These are phyloP conservation scores for Oligia strigilis DNA, from an alignment of 2,888 invertebrate genomes.

Conservation along the genomic window DNA sequence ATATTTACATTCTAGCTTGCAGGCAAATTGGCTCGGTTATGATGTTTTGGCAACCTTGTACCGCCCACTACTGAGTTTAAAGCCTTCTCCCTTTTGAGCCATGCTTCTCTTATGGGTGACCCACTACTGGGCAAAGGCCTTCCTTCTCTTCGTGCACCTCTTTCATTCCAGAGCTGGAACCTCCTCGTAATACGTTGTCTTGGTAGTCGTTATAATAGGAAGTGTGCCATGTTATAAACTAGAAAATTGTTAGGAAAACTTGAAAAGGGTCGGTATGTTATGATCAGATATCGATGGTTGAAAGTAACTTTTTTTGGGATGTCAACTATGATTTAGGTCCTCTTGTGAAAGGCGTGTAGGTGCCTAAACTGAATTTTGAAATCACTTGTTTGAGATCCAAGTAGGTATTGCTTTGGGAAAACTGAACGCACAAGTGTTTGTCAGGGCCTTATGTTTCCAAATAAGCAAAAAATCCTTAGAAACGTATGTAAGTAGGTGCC, in stretches of 20 bases:
- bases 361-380: neutral
- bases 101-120: no score
- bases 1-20: neutral
- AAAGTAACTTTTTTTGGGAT: constrained; percentile 4
- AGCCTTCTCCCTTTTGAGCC: no score
- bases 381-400: neutral
- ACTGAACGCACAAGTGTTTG: no score
- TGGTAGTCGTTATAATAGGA: neutral
- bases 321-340: neutral
- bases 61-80: no score
- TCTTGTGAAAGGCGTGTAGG: neutral
- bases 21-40: neutral
- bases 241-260: constrained; percentile 7
- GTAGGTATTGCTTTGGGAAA: neutral
- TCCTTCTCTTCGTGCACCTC: no score
- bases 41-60: no score
- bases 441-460: neutral
- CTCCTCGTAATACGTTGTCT: neutral
- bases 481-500: neutral
- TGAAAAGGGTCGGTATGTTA: neutral
- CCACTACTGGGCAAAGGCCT: no score
- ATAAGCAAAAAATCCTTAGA: neutral
- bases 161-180: no score
- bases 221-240: neutral
- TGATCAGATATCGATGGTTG: neutral